phyloP scores from a whole-genome alignment of 2,113 vertebrate species.

The Eretmochelys imbricata region DNA sequence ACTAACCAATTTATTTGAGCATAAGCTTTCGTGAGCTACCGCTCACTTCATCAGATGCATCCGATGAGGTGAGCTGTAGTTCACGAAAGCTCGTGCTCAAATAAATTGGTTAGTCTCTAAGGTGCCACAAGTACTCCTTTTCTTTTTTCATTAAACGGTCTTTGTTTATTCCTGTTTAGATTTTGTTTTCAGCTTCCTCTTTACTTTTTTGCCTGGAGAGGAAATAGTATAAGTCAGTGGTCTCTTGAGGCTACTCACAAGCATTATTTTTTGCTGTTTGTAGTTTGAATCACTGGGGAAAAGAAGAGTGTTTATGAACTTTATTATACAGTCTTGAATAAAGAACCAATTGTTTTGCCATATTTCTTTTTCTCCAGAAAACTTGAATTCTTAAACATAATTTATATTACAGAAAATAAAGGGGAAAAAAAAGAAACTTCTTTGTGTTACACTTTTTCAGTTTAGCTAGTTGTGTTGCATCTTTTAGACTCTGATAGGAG shows the following conservation, averaged over 20 bases:
- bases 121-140: too few relatives aligned
- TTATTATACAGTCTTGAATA: neutral
- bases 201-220: neutral
- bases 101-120: too few relatives aligned
- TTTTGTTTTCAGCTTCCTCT: neutral
- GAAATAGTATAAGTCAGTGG: neutral
- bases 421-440: neutral
- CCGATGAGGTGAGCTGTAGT: too few relatives aligned
- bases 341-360: neutral
- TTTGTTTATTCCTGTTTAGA: neutral
- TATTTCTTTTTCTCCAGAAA: neutral
- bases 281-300: neutral
- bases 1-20: too few relatives aligned
- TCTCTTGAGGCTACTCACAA: neutral
- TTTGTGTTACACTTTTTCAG: neutral
- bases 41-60: too few relatives aligned
- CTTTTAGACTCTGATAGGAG: neutral
- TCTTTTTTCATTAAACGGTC: neutral
- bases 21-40: too few relatives aligned
- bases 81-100: too few relatives aligned
- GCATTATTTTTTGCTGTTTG: neutral
- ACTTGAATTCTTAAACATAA: neutral
- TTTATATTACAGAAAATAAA: neutral
- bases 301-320: neutral
- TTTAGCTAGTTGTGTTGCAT: neutral